A percentile compares a stretch with the other conserved stretches of the same genome.
Evolutionary conservation across 2,888 invertebrate genomes (phyloP).

Genomic region (Scelioninae gen. 2): DNA sequence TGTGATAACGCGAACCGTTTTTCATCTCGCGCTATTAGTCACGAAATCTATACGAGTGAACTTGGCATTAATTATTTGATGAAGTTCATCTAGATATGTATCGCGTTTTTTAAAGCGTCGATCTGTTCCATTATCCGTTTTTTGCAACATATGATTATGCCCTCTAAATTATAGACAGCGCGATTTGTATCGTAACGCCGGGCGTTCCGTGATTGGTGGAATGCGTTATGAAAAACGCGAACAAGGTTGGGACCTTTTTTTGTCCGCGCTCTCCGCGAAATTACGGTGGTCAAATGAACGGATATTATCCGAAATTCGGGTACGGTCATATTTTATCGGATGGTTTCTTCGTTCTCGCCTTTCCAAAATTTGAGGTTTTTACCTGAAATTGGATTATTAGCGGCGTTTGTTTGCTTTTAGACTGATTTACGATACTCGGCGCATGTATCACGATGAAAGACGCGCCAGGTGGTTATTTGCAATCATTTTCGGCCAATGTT

Average conservation of each 20-base stretch:
- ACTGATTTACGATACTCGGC: conserved; percentile 41
- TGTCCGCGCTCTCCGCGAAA: conserved; percentile 35
- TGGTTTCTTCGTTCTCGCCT: conserved; percentile 40
- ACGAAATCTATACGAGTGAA: conserved; percentile 44
- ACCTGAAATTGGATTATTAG: conserved; percentile 51
- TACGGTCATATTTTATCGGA: conserved; percentile 48
- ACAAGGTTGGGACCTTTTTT: conserved; percentile 46
- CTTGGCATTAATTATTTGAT: conserved; percentile 50
- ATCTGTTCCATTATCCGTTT: conserved; percentile 54
- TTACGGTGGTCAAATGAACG: conserved; percentile 48
- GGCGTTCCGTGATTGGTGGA: conserved; percentile 53
- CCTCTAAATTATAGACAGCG: conserved; percentile 54
- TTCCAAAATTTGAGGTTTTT: conserved; percentile 44
- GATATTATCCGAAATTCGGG: conserved; percentile 52
- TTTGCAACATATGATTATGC: conserved; percentile 55
- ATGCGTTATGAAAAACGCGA: conserved; percentile 54
- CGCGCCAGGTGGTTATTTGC: conserved; percentile 11
- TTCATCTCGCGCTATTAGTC: conserved; percentile 35
- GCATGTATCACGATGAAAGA: conserved; percentile 28
- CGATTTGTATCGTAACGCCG: conserved; percentile 53
- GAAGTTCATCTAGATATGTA: conserved; percentile 51
- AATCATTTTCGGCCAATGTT: conserved; percentile 20
- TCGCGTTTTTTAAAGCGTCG: conserved; percentile 51
- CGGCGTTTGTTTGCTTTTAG: conserved; percentile 26
- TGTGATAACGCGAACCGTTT: conserved; percentile 42